Evolutionary conservation across 1,140 invertebrate species (phyloP).

Genomic region (Procambarus virginalis): DNA sequence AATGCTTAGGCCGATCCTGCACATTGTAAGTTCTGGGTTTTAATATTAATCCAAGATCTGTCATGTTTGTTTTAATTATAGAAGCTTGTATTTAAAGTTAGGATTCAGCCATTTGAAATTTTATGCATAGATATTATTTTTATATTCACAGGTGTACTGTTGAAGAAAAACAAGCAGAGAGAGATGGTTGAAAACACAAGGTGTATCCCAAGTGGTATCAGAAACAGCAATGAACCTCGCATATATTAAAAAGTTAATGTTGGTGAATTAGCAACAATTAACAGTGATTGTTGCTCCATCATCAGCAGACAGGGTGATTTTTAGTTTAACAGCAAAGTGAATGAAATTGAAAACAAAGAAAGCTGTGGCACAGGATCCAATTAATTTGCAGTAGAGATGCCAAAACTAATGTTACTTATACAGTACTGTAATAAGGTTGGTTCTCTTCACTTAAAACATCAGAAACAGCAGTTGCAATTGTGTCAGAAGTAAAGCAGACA

Average conservation of each 20-base stretch:
- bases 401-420: not conserved
- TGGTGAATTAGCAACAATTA: not conserved
- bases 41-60: too few relatives aligned
- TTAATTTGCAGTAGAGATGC: not conserved
- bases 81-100: too few relatives aligned
- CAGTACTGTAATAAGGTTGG: not conserved
- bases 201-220: not conserved
- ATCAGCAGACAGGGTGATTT: not conserved
- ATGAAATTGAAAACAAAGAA: not conserved
- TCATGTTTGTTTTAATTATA: too few relatives aligned
- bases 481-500: not conserved
- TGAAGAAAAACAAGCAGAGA: not conserved
- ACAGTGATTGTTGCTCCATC: not conserved
- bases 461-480: not conserved
- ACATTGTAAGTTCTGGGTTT: too few relatives aligned
- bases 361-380: too few relatives aligned
- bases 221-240: not conserved
- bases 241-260: not conserved
- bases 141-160: too few relatives aligned
- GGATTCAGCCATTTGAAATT: too few relatives aligned
- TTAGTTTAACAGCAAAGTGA: not conserved
- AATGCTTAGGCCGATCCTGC: too few relatives aligned
- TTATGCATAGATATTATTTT: too few relatives aligned
- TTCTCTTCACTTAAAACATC: not conserved
- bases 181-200: not conserved